phyloP scores from a whole-genome alignment of 2,797 vertebrate genomes.

The Pangasius sanitwongsei region DNA sequence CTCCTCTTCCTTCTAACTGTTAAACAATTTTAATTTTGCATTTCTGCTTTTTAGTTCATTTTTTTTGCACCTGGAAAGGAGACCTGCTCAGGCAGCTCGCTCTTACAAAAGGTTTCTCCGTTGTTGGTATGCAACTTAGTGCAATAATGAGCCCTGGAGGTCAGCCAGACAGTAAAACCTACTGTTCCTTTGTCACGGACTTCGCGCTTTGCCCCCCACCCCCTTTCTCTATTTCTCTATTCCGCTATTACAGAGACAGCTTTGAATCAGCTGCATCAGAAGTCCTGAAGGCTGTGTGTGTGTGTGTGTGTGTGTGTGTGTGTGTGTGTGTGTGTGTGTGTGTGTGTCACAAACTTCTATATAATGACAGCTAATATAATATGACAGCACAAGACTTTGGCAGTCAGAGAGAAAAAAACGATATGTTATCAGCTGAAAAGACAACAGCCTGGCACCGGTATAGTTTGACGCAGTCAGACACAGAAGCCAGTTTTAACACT shows the following conservation, averaged over 20 bases:
- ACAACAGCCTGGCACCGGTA: constrained; percentile 17
- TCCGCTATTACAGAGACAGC: constrained; percentile 52
- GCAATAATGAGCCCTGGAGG: constrained; percentile 63
- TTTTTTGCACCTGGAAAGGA: constrained; percentile 57
- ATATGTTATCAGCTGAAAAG: constrained; percentile 10
- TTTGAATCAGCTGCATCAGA: constrained; percentile 56
- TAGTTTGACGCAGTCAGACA: constrained; percentile 11
- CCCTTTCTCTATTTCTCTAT: constrained; percentile 16
- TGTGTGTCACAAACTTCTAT: not conserved
- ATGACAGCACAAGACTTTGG: constrained; percentile 55
- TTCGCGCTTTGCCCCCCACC: constrained; percentile 62
- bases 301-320: not conserved
- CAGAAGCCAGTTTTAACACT: constrained; percentile 1
- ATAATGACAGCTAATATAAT: constrained; percentile 11
- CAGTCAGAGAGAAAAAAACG: constrained; percentile 7
- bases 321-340: not conserved
- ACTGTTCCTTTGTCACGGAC: constrained; percentile 70
- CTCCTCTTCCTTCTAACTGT: constrained; percentile 27
- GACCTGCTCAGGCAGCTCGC: constrained; percentile 54
- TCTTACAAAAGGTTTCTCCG: constrained; percentile 60
- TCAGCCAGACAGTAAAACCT: constrained; percentile 66
- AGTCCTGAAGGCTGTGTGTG: not conserved
- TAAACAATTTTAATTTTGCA: constrained; percentile 20
- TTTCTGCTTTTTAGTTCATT: constrained; percentile 38
- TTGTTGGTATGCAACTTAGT: constrained; percentile 58